These are phyloP conservation scores for Ctenopoma kingsleyae DNA, from an alignment of 2,797 vertebrate genomes.

Conservation along the genomic window DNA sequence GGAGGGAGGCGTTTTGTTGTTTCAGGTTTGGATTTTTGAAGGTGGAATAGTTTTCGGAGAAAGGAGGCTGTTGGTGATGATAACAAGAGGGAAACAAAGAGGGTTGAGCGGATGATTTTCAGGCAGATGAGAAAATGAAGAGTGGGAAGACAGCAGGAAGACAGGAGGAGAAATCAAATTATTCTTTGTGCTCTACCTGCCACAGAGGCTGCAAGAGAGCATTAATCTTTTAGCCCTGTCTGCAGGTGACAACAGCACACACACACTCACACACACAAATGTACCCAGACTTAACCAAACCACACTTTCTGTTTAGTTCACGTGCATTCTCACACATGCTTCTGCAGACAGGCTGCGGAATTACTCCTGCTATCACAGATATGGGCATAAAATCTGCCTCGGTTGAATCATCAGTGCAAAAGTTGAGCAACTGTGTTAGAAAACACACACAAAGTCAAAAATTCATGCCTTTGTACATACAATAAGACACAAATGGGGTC, in stretches of 20 bases:
- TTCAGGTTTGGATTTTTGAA: slow-evolving; percentile 37
- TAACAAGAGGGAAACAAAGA: slow-evolving; percentile 49
- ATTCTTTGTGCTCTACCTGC: slow-evolving; percentile 81
- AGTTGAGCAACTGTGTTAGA: background rate
- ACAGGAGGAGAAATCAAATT: slow-evolving; percentile 81
- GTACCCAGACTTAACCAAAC: slow-evolving; percentile 44
- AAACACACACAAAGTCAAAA: background rate
- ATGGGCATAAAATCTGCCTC: background rate
- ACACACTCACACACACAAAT: slow-evolving; percentile 15
- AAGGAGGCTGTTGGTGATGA: background rate
- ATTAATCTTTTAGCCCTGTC: slow-evolving; percentile 79
- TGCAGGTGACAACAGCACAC: slow-evolving; percentile 76
- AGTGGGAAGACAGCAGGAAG: slow-evolving; percentile 62
- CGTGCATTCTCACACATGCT: slow-evolving; percentile 40
- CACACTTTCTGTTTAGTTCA: slow-evolving; percentile 49
- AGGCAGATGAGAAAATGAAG: slow-evolving; percentile 68
- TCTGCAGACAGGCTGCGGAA: slow-evolving; percentile 37
- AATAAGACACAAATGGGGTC: background rate
- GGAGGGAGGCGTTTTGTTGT: slow-evolving; percentile 53
- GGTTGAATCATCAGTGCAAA: background rate
- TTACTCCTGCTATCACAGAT: background rate
- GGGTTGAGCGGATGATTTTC: slow-evolving; percentile 48
- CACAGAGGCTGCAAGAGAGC: slow-evolving; percentile 74
- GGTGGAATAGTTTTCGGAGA: slow-evolving; percentile 33
- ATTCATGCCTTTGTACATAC: background rate